Evolutionary conservation across 2,797 vertebrate genomes (phyloP).

Genomic region (Serranus cabrilla): DNA sequence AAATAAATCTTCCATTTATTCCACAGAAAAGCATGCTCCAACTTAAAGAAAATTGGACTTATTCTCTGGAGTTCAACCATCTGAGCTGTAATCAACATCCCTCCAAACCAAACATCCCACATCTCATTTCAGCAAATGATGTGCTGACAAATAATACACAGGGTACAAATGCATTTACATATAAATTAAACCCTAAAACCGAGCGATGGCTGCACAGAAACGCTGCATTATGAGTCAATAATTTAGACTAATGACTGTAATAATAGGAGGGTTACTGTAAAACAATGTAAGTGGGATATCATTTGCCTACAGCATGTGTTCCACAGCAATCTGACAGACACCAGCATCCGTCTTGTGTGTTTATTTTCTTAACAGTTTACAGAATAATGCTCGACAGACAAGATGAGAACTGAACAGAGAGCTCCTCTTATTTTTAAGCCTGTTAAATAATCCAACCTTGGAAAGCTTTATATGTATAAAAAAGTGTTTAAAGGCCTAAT

Average conservation of each 20-base stretch:
- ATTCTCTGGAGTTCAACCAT: slow-evolving; percentile 54
- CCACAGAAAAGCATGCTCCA: slow-evolving; percentile 2
- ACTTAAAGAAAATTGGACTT: slow-evolving; percentile 50
- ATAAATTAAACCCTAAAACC: slow-evolving; percentile 80
- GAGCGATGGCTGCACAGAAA: slow-evolving; percentile 52
- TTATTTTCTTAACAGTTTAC: slow-evolving; percentile 37
- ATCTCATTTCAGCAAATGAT: slow-evolving; percentile 75
- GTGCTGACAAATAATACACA: slow-evolving; percentile 77
- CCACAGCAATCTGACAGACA: slow-evolving; percentile 45
- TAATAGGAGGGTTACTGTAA: slow-evolving; percentile 70
- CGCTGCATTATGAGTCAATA: slow-evolving; percentile 71
- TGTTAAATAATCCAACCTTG: slow-evolving; percentile 54
- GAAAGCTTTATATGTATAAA: slow-evolving; percentile 18
- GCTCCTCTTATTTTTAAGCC: slow-evolving; percentile 37
- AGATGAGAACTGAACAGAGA: slow-evolving; percentile 28
- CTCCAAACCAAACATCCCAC: slow-evolving; percentile 63
- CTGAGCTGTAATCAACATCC: slow-evolving; percentile 64
- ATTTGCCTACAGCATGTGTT: slow-evolving; percentile 58
- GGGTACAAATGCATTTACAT: slow-evolving; percentile 80
- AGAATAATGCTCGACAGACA: slow-evolving; percentile 23
- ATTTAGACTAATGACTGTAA: slow-evolving; percentile 79
- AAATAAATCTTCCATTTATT: slow-evolving; percentile 34
- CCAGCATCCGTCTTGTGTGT: slow-evolving; percentile 45
- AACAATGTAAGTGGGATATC: slow-evolving; percentile 67
- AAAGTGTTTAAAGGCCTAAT: neutral